phyloP scores from a whole-genome alignment of 2,797 vertebrate genomes.

The Sarcoramphus papa region DNA sequence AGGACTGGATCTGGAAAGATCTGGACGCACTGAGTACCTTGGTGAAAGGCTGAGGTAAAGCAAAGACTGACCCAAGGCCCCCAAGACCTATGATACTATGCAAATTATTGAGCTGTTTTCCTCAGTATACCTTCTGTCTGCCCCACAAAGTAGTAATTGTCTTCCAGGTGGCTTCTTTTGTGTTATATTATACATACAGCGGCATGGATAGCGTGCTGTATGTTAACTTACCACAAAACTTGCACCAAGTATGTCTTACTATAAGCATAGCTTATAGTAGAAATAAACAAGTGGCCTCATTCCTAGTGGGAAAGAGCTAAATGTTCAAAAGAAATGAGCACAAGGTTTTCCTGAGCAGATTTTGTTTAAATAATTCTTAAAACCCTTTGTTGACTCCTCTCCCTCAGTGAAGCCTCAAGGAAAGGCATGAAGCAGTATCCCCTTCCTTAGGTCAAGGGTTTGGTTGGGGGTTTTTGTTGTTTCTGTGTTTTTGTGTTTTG shows the following conservation, averaged over 20 bases:
- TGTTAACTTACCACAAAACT: not conserved
- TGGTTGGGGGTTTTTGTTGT: not conserved
- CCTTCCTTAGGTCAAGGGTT: not conserved
- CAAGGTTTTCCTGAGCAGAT: not conserved
- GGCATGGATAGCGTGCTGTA: not conserved
- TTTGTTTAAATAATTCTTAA: not conserved
- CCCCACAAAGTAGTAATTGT: not conserved
- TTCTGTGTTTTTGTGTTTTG: not conserved
- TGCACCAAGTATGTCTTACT: not conserved
- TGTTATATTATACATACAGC: not conserved
- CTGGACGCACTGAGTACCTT: not conserved
- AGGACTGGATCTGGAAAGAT: not conserved
- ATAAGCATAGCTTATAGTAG: not conserved
- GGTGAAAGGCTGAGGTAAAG: not conserved
- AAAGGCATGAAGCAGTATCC: not conserved
- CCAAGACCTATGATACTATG: not conserved
- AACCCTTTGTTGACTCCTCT: not conserved
- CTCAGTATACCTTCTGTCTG: not conserved
- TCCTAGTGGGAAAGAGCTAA: not conserved
- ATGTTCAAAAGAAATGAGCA: not conserved
- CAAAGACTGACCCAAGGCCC: not conserved
- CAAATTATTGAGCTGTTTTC: not conserved
- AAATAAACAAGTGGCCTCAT: not conserved
- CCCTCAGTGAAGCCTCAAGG: not conserved
- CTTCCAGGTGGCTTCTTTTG: not conserved